Evolutionary conservation across 2,113 vertebrate species (phyloP).

Genomic region (Brachyistius frenatus): DNA sequence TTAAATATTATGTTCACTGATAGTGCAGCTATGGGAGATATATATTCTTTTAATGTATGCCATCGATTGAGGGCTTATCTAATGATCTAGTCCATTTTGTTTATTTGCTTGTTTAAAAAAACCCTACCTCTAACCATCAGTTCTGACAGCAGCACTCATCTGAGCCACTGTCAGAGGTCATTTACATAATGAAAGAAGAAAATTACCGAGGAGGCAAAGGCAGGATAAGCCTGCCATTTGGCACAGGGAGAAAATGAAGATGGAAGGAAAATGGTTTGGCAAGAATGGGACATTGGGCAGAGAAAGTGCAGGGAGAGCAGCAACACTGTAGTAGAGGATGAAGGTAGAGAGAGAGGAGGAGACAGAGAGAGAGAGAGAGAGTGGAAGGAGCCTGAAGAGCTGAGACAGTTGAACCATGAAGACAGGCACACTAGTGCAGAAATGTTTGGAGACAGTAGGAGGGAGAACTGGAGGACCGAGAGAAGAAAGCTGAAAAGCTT

Average conservation of each 20-base stretch:
- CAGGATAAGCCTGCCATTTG: conserved; percentile 67
- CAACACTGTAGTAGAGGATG: conserved; percentile 49
- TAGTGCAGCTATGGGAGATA: not conserved
- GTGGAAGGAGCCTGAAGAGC: conserved; percentile 43
- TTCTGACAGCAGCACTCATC: conserved; percentile 50
- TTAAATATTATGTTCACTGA: not conserved
- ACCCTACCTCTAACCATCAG: conserved; percentile 19
- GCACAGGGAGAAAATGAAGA: conserved; percentile 71
- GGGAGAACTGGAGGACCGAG: conserved; percentile 39
- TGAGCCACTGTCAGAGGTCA: conserved; percentile 69
- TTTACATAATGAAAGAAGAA: conserved; percentile 79
- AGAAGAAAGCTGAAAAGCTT: conserved; percentile 27
- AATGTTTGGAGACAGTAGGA: conserved; percentile 39
- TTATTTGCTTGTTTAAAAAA: conserved; percentile 32
- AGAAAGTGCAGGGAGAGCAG: conserved; percentile 45
- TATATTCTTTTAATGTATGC: not conserved
- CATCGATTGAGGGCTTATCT: conserved; percentile 10
- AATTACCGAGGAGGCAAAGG: conserved; percentile 65
- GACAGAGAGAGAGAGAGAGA: conserved; percentile 18
- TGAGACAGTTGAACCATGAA: conserved; percentile 65
- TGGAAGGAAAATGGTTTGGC: conserved; percentile 72
- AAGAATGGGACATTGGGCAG: conserved; percentile 43
- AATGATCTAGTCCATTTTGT: conserved; percentile 6
- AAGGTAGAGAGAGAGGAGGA: conserved; percentile 43
- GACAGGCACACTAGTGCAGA: conserved; percentile 35